Conservation (phyloP, 1,140 invertebrate species). For the Acromyrmex charruanus region DNA sequence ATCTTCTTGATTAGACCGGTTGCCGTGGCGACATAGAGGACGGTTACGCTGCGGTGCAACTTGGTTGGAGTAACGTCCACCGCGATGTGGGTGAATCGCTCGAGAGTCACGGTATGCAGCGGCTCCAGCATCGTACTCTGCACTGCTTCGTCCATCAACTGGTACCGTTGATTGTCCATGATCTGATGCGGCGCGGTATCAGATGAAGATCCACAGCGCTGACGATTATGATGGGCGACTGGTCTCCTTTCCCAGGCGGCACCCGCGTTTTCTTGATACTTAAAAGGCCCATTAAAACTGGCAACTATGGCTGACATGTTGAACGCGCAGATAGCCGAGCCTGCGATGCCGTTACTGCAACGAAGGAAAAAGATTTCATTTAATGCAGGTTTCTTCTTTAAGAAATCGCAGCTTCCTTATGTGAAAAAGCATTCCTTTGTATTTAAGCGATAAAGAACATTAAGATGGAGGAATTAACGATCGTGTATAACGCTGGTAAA, state of each 20-base stretch:
- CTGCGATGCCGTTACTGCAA: constrained; percentile 94
- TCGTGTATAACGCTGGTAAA: background rate
- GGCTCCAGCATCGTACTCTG: constrained; percentile 91
- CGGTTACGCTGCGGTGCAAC: constrained; percentile 88
- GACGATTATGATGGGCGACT: constrained; percentile 83
- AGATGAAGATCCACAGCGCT: constrained; percentile 83
- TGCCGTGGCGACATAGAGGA: constrained; percentile 93
- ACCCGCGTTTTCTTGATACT: constrained; percentile 92
- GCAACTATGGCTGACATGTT: constrained; percentile 93
- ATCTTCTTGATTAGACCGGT: constrained; percentile 94
- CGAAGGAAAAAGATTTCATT: constrained; percentile 14
- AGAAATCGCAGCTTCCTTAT: constrained; percentile 10
- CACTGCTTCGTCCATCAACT: constrained; percentile 95
- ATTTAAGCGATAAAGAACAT: background rate
- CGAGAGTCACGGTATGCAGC: constrained; percentile 90
- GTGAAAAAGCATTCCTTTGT: background rate
- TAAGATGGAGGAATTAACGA: background rate
- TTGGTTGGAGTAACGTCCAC: constrained; percentile 92
- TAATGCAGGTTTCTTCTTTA: constrained; percentile 1
- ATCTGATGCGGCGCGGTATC: constrained; percentile 79
- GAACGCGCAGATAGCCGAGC: constrained; percentile 97
- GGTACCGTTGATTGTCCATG: constrained; percentile 92
- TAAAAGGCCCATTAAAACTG: constrained; percentile 96
- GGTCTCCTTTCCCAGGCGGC: constrained; percentile 92
- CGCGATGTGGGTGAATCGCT: constrained; percentile 93